Conservation (phyloP, 2,113 vertebrate species). For the Pangasianodon hypophthalmus region DNA sequence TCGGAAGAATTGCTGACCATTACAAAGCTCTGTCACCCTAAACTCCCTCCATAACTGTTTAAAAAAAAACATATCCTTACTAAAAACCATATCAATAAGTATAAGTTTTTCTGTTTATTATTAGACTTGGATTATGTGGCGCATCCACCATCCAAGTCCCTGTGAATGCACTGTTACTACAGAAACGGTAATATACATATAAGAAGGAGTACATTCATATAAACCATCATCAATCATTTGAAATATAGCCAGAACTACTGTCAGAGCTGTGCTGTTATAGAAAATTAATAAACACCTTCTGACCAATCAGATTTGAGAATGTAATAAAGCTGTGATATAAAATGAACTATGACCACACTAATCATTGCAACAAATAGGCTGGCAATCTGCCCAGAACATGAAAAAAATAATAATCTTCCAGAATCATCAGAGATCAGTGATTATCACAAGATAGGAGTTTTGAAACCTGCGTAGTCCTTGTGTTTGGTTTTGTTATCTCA, state of each 20-base stretch:
- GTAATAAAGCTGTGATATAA: not conserved
- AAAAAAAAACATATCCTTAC: not conserved
- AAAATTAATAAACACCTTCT: not conserved
- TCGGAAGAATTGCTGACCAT: not conserved
- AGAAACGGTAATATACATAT: not conserved
- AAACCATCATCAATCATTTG: not conserved
- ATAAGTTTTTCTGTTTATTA: not conserved
- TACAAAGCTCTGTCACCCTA: not conserved
- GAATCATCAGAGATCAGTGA: not conserved
- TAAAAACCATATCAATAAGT: not conserved
- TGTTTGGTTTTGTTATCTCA: not conserved
- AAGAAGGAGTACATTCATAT: not conserved
- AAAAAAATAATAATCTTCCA: not conserved
- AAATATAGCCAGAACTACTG: not conserved
- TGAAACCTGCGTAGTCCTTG: not conserved
- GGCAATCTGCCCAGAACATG: not conserved
- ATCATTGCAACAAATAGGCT: not conserved
- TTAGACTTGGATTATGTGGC: not conserved
- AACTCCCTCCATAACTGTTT: not conserved
- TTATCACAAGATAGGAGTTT: not conserved
- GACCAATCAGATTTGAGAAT: not conserved
- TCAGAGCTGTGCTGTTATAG: not conserved
- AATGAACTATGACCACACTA: not conserved
- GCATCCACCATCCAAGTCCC: not conserved
- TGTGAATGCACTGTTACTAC: not conserved